Conservation (phyloP, 2,113 vertebrate species). For the Rhinopomastus cyanomelas region DNA sequence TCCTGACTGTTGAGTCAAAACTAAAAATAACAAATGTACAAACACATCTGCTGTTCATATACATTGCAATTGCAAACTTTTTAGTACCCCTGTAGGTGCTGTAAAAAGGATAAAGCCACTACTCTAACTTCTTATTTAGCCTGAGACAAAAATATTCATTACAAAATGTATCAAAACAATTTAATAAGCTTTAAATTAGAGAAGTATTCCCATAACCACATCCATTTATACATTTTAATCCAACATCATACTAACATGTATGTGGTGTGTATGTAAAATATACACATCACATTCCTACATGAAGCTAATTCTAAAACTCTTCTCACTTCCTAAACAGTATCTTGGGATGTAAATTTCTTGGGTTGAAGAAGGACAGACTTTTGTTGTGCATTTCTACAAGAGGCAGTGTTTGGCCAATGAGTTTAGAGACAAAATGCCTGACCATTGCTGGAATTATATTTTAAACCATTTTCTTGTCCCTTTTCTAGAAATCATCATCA, state of each 20-base stretch:
- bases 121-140: background rate
- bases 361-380: background rate
- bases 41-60: background rate
- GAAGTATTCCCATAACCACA: background rate
- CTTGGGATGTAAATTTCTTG: background rate
- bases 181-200: background rate
- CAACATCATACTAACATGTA: background rate
- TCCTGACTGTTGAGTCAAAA: background rate
- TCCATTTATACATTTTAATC: background rate
- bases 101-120: background rate
- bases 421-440: background rate
- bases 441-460: background rate
- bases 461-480: background rate
- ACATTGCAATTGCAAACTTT: background rate
- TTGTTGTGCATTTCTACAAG: background rate
- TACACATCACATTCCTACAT: background rate
- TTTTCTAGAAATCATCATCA: background rate
- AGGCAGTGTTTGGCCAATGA: background rate
- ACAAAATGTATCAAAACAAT: background rate
- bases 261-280: background rate
- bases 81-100: background rate
- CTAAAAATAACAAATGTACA: background rate
- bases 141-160: background rate
- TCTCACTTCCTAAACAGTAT: background rate
- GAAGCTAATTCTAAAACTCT: background rate